Percentiles rank a stretch among this genome's conserved stretches.
phyloP scores from a whole-genome alignment of 2,113 vertebrate genomes.

The Ia io region DNA sequence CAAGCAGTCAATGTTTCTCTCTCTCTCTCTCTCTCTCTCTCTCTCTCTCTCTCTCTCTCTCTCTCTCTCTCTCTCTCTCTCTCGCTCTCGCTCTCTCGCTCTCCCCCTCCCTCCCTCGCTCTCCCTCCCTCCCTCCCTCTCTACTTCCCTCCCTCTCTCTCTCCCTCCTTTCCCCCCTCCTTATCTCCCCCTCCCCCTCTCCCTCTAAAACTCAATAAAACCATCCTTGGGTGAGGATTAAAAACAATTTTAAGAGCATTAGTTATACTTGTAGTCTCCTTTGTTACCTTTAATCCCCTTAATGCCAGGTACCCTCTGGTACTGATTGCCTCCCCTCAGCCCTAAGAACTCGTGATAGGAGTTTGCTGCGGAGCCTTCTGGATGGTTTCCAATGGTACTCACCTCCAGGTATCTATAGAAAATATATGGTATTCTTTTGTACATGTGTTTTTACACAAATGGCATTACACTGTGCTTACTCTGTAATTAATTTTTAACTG shows the following conservation, averaged over 20 bases:
- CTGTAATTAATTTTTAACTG: conserved; percentile 13
- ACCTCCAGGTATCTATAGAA: not conserved
- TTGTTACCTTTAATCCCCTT: conserved; percentile 24
- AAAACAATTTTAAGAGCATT: not conserved
- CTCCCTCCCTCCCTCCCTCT: no score
- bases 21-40: no score
- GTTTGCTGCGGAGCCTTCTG: not conserved
- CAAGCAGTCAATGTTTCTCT: not conserved
- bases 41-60: no score
- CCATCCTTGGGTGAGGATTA: not conserved
- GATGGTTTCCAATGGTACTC: not conserved
- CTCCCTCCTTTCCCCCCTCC: no score
- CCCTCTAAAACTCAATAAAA: not conserved
- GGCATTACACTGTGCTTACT: not conserved
- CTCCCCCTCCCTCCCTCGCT: not conserved
- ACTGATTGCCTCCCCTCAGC: not conserved
- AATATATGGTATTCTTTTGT: not conserved
- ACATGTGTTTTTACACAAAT: not conserved
- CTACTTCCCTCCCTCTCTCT: no score
- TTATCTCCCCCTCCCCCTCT: no score
- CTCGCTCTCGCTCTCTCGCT: no score
- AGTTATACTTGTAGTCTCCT: not conserved
- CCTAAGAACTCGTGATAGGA: not conserved
- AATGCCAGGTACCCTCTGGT: not conserved
- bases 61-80: no score